phyloP scores from a whole-genome alignment of 2,113 vertebrate species.

The Thinocorus orbignyianus region DNA sequence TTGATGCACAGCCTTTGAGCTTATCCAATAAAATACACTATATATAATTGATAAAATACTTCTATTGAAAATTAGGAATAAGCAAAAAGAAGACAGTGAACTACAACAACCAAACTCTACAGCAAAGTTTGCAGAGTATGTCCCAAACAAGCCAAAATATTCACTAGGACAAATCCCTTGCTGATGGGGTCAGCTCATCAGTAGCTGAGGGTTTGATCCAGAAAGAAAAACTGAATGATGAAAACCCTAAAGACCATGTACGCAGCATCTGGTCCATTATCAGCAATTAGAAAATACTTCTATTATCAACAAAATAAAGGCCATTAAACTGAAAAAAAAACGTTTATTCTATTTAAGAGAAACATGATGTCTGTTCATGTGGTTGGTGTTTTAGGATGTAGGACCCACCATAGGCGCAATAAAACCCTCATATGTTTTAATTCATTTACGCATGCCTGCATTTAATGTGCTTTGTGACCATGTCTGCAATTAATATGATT shows the following conservation, averaged over 20 bases:
- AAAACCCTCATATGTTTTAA: slow-evolving; percentile 83
- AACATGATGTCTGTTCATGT: slow-evolving; percentile 20
- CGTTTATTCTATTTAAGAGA: slow-evolving; percentile 32
- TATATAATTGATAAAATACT: background rate
- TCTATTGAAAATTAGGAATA: background rate
- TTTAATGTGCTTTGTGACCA: slow-evolving; percentile 77
- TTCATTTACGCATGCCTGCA: slow-evolving; percentile 82
- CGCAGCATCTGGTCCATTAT: background rate
- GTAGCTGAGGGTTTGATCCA: background rate
- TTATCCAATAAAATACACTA: background rate
- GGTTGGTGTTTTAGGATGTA: slow-evolving; percentile 31
- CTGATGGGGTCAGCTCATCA: background rate
- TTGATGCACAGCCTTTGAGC: background rate
- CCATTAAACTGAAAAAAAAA: background rate
- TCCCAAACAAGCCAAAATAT: background rate
- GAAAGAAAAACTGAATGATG: background rate
- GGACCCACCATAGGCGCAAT: slow-evolving; percentile 64
- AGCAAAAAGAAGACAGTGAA: background rate
- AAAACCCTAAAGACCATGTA: background rate
- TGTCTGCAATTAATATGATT: slow-evolving; percentile 82
- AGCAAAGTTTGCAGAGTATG: background rate
- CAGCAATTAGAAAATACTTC: background rate
- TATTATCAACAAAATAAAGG: slow-evolving; percentile 36
- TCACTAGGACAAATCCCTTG: background rate
- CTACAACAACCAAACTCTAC: background rate